Base-by-base conservation (phyloP, 2,113 vertebrate species). In the Phoenicopterus ruber region DNA sequence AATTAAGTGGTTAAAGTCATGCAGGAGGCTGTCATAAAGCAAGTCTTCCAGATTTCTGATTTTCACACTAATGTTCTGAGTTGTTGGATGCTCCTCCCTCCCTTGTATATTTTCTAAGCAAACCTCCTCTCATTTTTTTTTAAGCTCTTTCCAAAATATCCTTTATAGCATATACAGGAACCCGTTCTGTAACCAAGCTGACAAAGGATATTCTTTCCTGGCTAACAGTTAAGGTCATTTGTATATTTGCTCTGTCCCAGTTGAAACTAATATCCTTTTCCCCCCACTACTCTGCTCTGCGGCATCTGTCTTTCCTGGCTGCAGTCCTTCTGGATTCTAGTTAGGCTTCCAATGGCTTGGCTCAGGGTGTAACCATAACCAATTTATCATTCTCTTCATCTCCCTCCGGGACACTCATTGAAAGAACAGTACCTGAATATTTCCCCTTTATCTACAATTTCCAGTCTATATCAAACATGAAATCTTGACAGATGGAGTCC, bases 401-500 rank as follows among this genome's bases (percentile, higher is more conserved):
- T 97, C 94, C 74, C 92, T 73, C 84, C 0, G 29, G 94, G 94
- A 93, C 84, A 74, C 66, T 81, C 78, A 90, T 49, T 90, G 91
- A 94, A 95, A 85, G 71, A 95, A 87, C 71, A 74, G 93, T 94
- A 97, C 95, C 95, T 97, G 93, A 88, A 96, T 95, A 94, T 95
- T 94, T 88, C 62, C 91, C 82, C 86, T 96, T 95, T 96, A 93
- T 96, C 95, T 96, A 58, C 69, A 94, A 90, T 95, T 97, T 95
- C 86, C 62, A 94, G 63, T 90, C 89, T 95, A 67, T 96, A 96
- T 92, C 94, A 95, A 96, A 96, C 90, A 94, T 92, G 93, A 96
- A 95, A 95, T 94, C 94, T 94, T 95, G 95, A 96, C 96, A 97
- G 96, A 97, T 97, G 96, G 94, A 93, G 69, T 94, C 87, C 96